A percentile compares a stretch with the other conserved stretches of the same genome.
phyloP scores from a whole-genome alignment of 2,888 invertebrate genomes.

The Cactoblastis cactorum region DNA sequence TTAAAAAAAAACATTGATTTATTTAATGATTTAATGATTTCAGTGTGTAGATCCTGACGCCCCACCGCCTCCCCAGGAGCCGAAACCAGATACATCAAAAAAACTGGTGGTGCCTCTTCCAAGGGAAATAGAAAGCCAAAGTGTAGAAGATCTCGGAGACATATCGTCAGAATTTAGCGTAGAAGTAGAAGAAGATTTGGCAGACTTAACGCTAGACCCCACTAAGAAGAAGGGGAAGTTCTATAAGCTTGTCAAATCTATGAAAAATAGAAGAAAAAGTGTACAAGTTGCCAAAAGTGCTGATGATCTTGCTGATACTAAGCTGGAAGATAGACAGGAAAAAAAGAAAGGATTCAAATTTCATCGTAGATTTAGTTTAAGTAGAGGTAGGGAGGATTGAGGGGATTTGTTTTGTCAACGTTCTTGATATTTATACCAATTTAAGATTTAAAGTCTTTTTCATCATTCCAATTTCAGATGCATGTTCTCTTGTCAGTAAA shows the following conservation, averaged over 20 bases:
- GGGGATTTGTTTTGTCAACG: conserved; percentile 15
- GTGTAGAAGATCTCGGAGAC: conserved; percentile 71
- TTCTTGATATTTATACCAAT: neutral
- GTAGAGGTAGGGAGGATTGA: conserved; percentile 68
- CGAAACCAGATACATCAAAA: conserved; percentile 58
- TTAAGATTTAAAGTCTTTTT: too few species aligned
- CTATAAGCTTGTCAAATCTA: conserved; percentile 68
- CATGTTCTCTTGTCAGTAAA: too few species aligned
- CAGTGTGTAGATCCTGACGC: conserved; percentile 72
- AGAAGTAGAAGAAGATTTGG: conserved; percentile 63
- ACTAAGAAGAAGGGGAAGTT: conserved; percentile 68
- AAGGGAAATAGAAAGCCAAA: conserved; percentile 58
- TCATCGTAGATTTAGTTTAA: conserved; percentile 68
- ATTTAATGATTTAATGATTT: too few species aligned
- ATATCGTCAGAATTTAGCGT: conserved; percentile 73
- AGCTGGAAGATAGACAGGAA: conserved; percentile 57
- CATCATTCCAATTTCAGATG: too few species aligned
- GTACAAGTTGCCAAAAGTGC: conserved; percentile 72
- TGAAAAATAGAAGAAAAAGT: conserved; percentile 73
- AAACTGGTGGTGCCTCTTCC: conserved; percentile 53
- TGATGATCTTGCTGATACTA: conserved; percentile 57
- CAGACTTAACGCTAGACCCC: conserved; percentile 50
- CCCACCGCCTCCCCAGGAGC: conserved; percentile 50
- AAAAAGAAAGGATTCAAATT: conserved; percentile 70
- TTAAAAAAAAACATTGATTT: too few species aligned